Evolutionary conservation across 1,140 invertebrate species (phyloP).

Genomic region (Phthorimaea operculella): DNA sequence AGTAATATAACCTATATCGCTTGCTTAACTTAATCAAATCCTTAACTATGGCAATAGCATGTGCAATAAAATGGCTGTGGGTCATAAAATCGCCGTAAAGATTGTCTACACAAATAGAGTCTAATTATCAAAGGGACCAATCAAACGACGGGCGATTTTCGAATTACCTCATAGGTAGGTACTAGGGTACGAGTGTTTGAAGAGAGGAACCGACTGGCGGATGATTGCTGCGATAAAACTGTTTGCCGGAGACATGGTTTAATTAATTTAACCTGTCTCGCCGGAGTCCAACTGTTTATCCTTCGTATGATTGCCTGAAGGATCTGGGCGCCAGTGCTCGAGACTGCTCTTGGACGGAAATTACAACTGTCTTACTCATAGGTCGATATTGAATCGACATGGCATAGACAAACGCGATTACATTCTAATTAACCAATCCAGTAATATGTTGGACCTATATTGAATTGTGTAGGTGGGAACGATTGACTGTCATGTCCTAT

Average conservation of each 20-base stretch:
- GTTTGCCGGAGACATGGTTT: slow-evolving; percentile 41
- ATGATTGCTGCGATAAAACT: slow-evolving; percentile 54
- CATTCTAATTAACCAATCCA: no score
- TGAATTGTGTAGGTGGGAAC: no score
- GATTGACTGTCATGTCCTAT: no score
- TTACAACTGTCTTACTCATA: no score
- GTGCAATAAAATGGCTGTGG: slow-evolving; percentile 49
- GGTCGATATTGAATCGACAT: no score
- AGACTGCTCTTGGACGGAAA: no score
- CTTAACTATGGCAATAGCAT: slow-evolving; percentile 48
- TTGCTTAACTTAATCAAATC: slow-evolving; percentile 57
- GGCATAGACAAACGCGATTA: no score
- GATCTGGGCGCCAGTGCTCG: no score
- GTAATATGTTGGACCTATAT: no score
- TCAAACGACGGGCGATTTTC: slow-evolving; percentile 27
- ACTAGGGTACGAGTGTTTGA: slow-evolving; percentile 47
- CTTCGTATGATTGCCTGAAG: no score
- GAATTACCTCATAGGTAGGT: slow-evolving; percentile 31
- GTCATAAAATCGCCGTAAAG: slow-evolving; percentile 58
- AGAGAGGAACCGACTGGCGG: slow-evolving; percentile 29
- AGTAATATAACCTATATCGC: slow-evolving; percentile 36
- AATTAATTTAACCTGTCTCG: slow-evolving; percentile 30
- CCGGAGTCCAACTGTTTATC: no score
- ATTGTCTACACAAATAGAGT: slow-evolving; percentile 59
- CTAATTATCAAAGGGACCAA: slow-evolving; percentile 56